phyloP scores from a whole-genome alignment of 2,888 invertebrate species.

The Parthenolecanium corni region DNA sequence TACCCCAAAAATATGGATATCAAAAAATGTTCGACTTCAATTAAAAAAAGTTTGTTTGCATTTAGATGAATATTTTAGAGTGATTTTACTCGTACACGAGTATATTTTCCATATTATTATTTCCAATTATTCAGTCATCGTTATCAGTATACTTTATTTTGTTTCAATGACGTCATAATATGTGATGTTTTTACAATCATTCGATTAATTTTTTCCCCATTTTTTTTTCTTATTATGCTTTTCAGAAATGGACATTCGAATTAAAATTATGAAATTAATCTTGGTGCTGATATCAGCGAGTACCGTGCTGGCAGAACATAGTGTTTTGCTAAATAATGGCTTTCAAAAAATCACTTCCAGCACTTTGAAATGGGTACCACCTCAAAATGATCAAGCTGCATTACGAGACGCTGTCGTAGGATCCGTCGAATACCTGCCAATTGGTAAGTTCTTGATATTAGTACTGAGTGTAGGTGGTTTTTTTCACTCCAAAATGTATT shows the following conservation, averaged over 20 bases:
- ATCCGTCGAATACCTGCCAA: constrained; percentile 37
- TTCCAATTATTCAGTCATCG: too few relatives aligned
- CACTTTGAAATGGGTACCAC: constrained; percentile 59
- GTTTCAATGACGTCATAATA: too few relatives aligned
- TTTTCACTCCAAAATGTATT: not conserved
- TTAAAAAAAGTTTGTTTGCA: too few relatives aligned
- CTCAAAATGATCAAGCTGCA: constrained; percentile 42
- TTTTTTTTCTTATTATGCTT: not conserved
- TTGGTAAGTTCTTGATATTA: constrained; percentile 9
- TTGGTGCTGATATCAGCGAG: constrained; percentile 27
- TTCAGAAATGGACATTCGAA: not conserved
- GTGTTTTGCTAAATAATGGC: constrained; percentile 40
- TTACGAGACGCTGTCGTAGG: constrained; percentile 58
- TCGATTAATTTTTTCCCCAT: too few relatives aligned
- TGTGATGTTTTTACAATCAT: too few relatives aligned
- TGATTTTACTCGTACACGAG: too few relatives aligned
- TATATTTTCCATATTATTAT: too few relatives aligned
- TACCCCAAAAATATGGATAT: too few relatives aligned
- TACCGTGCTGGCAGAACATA: constrained; percentile 36
- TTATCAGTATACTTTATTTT: too few relatives aligned
- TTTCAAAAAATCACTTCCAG: constrained; percentile 67
- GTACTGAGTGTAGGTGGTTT: not conserved
- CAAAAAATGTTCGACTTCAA: too few relatives aligned
- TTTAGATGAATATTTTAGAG: too few relatives aligned
- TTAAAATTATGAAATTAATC: not conserved